Evolutionary conservation across 2,113 vertebrate genomes (phyloP), one percentile per base, ranked within the genome.

Genomic region (Percina caprodes): DNA sequence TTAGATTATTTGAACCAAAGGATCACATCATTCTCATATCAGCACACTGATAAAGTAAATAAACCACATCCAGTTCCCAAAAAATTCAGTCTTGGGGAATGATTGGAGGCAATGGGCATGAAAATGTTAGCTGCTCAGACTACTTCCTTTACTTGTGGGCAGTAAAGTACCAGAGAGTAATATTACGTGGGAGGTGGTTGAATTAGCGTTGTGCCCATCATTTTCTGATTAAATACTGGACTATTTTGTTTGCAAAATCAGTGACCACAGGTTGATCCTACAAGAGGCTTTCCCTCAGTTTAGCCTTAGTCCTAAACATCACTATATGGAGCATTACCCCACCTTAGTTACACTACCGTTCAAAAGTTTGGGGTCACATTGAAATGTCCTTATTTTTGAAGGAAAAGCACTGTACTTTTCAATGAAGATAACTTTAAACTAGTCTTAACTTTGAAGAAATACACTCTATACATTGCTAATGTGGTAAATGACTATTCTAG

Each of bases 21-120:
- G 6, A 66, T 58, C 6, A 15, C 30, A 39, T 75, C 73, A 12
- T 75, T 75, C n/a, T 61, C 26, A 24, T 75, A 75, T 19, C n/a
- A 66, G 23, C 49, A 55, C 48, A 45, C 60, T 54, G 61, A 75
- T 63, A 65, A 75, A 54, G 59, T 65, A 24, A 19, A 75, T 19
- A 39, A 18, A 54, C 48, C 59, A 23, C 35, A 48, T 1, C 23
- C 35, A 46, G 2, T 66, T 66, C 60, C 33, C 18, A 62, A 62
- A n/a, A 62, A 18, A 39, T 66, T 66, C n/a, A 45, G 6, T 4
- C 45, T 2, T 16, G 11, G 2, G 16, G 18, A 61, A 60, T 55
- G 19, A 60, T 72, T 1, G 69, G 55, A 19, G 69, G 69, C 55
- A 71, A 60, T 8, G 42, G 39, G 11, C 56, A 61, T 73, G 70